These are phyloP conservation scores for Lasiurus cinereus DNA, from an alignment of 2,113 vertebrate genomes.

Conservation along the genomic window DNA sequence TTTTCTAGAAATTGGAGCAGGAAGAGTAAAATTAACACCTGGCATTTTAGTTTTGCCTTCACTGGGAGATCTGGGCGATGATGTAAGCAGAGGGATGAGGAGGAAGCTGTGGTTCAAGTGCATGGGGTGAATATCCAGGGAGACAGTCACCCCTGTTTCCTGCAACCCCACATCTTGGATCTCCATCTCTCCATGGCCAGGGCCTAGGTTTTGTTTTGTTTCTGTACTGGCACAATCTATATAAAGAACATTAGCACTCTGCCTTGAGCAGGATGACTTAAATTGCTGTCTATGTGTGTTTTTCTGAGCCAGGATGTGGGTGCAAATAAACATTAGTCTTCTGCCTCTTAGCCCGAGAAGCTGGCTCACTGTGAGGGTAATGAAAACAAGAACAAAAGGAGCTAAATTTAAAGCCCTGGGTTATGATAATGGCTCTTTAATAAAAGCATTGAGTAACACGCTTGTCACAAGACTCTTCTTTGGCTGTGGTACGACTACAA, in stretches of 20 bases:
- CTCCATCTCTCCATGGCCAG: neutral
- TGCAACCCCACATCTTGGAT: neutral
- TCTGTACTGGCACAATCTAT: neutral
- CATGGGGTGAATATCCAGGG: rapidly evolving
- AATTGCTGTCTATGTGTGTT: slow-evolving; percentile 33
- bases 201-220: neutral
- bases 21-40: neutral
- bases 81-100: neutral
- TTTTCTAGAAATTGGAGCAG: neutral
- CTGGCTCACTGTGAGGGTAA: slow-evolving; percentile 23
- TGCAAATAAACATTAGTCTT: slow-evolving; percentile 3
- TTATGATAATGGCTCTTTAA: slow-evolving; percentile 63
- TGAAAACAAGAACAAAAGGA: slow-evolving; percentile 34
- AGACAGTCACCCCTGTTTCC: neutral
- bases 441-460: slow-evolving; percentile 6
- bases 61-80: neutral
- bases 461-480: neutral
- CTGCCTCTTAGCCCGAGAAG: slow-evolving; percentile 37
- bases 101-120: neutral
- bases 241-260: slow-evolving; percentile 46
- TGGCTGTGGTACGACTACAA: neutral
- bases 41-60: neutral
- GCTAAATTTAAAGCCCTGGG: slow-evolving; percentile 46
- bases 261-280: slow-evolving; percentile 57
- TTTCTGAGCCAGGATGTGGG: slow-evolving; percentile 64